phyloP scores from a whole-genome alignment of 2,797 vertebrate genomes.

The Podarcis siculus region DNA sequence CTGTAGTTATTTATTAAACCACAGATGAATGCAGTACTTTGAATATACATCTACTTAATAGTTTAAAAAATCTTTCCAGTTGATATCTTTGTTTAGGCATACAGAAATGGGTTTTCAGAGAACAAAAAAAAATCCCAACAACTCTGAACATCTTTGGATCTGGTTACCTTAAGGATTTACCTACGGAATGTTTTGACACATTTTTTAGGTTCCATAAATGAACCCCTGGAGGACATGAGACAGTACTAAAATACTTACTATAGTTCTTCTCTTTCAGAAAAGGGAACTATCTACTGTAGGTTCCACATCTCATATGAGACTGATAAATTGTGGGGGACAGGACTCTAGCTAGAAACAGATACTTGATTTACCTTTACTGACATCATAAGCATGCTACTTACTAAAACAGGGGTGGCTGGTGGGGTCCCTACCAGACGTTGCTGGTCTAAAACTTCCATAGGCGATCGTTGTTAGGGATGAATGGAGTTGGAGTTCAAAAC shows the following conservation, averaged over 20 bases:
- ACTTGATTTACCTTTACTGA: not conserved
- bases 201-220: constrained; percentile 55
- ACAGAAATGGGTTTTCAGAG: not conserved
- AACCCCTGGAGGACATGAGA: constrained; percentile 59
- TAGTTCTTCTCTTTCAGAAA: not conserved
- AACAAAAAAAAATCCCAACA: not conserved
- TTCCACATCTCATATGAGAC: not conserved
- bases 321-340: not conserved
- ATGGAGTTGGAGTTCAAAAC: too few species aligned
- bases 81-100: not conserved
- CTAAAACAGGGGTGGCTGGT: too few species aligned
- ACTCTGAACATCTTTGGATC: not conserved
- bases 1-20: not conserved
- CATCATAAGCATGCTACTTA: not conserved
- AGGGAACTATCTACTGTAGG: not conserved
- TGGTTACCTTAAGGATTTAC: not conserved
- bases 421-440: too few species aligned
- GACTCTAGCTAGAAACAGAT: not conserved
- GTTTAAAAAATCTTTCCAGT: not conserved
- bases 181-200: not conserved
- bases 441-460: too few species aligned
- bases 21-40: not conserved
- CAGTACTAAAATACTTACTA: not conserved
- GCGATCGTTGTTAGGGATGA: too few species aligned
- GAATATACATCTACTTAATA: not conserved